Percentiles rank a stretch among this genome's conserved stretches.
These are phyloP conservation scores for Manis crassicaudata DNA, from an alignment of 2,797 vertebrate genomes.

Conservation along the genomic window DNA sequence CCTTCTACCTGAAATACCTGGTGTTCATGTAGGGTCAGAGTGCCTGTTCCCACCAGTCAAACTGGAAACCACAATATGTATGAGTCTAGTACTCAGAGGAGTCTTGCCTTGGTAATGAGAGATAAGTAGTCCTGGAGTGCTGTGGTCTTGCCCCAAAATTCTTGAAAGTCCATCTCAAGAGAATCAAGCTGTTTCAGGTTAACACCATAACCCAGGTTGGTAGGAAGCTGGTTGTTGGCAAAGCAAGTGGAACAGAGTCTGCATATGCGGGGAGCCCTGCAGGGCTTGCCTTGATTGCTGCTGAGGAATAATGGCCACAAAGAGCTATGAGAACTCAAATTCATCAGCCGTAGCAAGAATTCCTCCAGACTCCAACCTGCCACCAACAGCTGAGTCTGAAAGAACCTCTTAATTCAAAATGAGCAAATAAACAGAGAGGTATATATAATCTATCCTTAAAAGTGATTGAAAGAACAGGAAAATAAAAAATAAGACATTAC, in stretches of 20 bases:
- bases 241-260: not conserved
- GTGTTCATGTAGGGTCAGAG: fast-evolving
- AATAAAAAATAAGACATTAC: not conserved
- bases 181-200: not conserved
- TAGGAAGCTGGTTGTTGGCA: not conserved
- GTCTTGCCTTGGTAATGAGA: not conserved
- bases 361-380: not conserved
- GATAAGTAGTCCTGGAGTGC: not conserved
- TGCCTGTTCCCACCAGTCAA: not conserved
- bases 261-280: not conserved
- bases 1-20: not conserved
- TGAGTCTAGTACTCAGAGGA: not conserved
- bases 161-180: not conserved
- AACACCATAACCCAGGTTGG: not conserved
- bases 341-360: not conserved
- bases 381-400: not conserved
- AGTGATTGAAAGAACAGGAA: not conserved
- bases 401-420: not conserved
- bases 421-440: not conserved
- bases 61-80: not conserved
- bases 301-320: not conserved
- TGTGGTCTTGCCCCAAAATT: not conserved
- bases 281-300: not conserved
- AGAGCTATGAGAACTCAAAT: not conserved
- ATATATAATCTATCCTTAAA: not conserved